Base-by-base conservation (phyloP, 2,797 vertebrate genomes). In the Coracias cyanogaster region DNA sequence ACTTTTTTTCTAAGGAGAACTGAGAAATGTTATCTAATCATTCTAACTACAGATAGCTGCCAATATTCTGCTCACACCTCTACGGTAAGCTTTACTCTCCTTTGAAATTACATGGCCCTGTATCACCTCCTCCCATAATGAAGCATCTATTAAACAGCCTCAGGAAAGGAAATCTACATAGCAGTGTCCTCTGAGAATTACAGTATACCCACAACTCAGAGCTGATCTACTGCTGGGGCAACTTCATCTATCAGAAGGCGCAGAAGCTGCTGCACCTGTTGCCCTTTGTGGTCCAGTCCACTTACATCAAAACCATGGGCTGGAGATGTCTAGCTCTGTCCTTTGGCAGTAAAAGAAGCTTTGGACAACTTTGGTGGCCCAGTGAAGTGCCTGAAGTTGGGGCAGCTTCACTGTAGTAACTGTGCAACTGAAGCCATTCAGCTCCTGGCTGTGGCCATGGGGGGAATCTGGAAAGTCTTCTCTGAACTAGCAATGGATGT, bases 11-110 rank as follows among this genome's bases (percentile, higher is more conserved):
- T 54, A 54, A 58, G 70, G 52, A 87, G 86, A 85, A 46, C 10
- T 91, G 57, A 65, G 33, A 81, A 71, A 83, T 65, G 12, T 83
- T 83, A 45, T 73, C 46, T 94, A 28, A 89, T 84, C 66, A 94
- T 17, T 4, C 69, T 74, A 52, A 67, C 67, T 81, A 61, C 35
- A 70, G 64, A 85, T 19, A 89, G 11, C 52, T 88, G 64, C 52
- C 28, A 74, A 57, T 41, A 94, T 92, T 91, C 82, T 86, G 45
- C 80, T 95, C 72, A 86, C 49, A 93, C 41, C 41, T 94, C 65
- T 74, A 71, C 37, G 81, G 49, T 31, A 90, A 88, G 64, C 65
- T 90, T 93, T 94, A 43, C 49, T 93, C 87, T 92, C 57, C 52
- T 94, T 91, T 91, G 69, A 93, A 94, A 94, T 83, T 78, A 58